Evolutionary conservation across 2,888 invertebrate species (phyloP).

Genomic region (Orthosia cruda): DNA sequence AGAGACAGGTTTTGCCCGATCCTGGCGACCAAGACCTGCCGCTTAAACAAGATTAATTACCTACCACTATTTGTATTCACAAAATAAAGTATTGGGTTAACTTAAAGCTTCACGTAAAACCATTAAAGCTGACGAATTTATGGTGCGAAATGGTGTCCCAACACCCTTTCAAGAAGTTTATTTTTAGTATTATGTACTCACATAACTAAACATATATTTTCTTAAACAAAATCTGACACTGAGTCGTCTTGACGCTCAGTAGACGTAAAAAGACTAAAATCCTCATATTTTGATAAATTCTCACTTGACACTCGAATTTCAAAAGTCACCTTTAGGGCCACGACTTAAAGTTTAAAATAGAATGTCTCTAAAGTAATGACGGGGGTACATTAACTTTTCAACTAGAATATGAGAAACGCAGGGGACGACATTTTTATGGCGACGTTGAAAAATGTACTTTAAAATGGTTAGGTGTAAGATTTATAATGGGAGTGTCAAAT

Average conservation of each 20-base stretch:
- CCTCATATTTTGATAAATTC: conserved; percentile 35
- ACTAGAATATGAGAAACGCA: conserved; percentile 58
- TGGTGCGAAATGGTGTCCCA: neutral
- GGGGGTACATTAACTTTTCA: conserved; percentile 58
- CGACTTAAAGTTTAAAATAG: conserved; percentile 31
- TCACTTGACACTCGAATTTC: neutral
- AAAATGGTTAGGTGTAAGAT: conserved; percentile 44
- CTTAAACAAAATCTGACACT: conserved; percentile 32
- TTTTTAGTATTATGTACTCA: neutral
- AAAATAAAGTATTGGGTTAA: neutral
- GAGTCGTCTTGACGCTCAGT: conserved; percentile 28
- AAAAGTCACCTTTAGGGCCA: conserved; percentile 1
- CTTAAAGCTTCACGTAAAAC: neutral
- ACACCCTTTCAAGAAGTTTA: conserved; percentile 1
- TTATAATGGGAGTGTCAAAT: conserved; percentile 4
- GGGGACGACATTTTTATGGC: conserved; percentile 67
- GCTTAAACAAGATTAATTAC: neutral
- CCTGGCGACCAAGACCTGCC: no score
- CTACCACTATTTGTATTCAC: neutral
- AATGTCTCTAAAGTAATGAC: conserved; percentile 34
- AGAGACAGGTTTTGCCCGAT: no score
- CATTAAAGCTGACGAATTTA: conserved; percentile 33
- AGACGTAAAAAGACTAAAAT: conserved; percentile 27
- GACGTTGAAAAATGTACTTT: conserved; percentile 65
- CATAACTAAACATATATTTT: conserved; percentile 10